Evolutionary conservation across 2,797 vertebrate species (phyloP).

Genomic region (Cuniculus paca): DNA sequence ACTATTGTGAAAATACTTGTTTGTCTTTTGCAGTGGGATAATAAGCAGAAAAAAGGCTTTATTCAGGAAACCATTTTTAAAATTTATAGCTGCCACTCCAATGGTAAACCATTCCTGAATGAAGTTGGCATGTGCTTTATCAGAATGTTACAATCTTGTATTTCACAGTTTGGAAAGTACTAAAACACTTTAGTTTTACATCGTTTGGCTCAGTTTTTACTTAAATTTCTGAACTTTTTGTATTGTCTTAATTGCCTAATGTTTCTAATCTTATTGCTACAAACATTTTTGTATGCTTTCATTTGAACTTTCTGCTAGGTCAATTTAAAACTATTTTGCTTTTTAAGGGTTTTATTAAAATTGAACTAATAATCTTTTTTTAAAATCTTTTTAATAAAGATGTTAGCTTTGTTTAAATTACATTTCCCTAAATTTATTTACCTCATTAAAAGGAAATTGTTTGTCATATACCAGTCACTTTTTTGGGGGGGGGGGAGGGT

Average conservation of each 20-base stretch:
- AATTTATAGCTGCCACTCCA: conserved; percentile 92
- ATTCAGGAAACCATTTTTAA: conserved; percentile 92
- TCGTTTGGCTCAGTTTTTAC: conserved; percentile 70
- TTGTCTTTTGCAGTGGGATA: conserved; percentile 91
- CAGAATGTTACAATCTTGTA: conserved; percentile 40
- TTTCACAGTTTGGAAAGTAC: conserved; percentile 71
- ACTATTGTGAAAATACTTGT: conserved; percentile 6
- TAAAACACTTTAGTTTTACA: conserved; percentile 72
- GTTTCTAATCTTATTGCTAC: conserved; percentile 55
- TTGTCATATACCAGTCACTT: background rate
- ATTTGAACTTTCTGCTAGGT: conserved; percentile 16
- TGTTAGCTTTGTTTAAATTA: conserved; percentile 60
- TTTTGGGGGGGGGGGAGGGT: background rate
- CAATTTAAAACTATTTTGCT: background rate
- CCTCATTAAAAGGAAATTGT: conserved; percentile 35
- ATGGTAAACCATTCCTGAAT: conserved; percentile 88
- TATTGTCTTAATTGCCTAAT: conserved; percentile 72
- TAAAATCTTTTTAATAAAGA: too few species aligned
- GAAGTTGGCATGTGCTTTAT: conserved; percentile 63
- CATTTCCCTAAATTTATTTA: conserved; percentile 49
- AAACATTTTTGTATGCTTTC: conserved; percentile 20
- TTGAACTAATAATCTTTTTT: conserved; percentile 54
- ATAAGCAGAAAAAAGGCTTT: conserved; percentile 92
- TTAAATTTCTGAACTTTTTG: conserved; percentile 66
- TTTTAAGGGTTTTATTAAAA: conserved; percentile 66